Percentiles rank a stretch among this genome's conserved stretches.
These are phyloP conservation scores for Halcyon smyrnensis DNA, from an alignment of 2,797 vertebrate species.

Conservation along the genomic window DNA sequence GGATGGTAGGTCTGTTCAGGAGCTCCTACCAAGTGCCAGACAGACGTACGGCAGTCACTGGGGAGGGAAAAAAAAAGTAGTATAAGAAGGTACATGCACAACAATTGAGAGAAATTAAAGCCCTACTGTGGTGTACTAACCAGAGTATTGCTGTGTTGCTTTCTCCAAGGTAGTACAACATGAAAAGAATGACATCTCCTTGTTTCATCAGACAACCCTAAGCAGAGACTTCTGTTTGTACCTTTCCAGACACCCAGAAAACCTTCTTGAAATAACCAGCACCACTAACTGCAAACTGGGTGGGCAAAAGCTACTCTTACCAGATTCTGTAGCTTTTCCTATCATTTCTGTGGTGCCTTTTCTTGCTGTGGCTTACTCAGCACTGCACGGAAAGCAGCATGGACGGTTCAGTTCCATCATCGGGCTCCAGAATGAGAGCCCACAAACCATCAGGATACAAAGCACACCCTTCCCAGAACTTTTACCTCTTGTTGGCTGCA, in stretches of 20 bases:
- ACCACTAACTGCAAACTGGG: not conserved
- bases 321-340: not conserved
- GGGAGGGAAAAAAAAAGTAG: not conserved
- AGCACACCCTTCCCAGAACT: not conserved
- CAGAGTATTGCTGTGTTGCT: not conserved
- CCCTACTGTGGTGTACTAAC: not conserved
- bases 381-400: not conserved
- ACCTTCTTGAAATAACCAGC: not conserved
- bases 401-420: fast-evolving
- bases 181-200: not conserved
- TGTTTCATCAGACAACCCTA: not conserved
- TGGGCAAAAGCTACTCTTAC: not conserved
- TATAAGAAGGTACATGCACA: not conserved
- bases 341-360: not conserved
- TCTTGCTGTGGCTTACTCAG: not conserved
- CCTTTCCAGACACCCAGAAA: not conserved
- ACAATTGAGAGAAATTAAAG: not conserved
- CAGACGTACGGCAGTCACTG: not conserved
- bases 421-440: not conserved
- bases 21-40: not conserved
- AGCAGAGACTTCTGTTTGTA: not conserved
- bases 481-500: not conserved
- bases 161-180: not conserved
- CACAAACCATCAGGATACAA: not conserved
- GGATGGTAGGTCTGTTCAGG: not conserved